Evolutionary conservation across 2,113 vertebrate genomes (phyloP), one percentile per base, ranked within the genome.

Genomic region (Phocoena phocoena): DNA sequence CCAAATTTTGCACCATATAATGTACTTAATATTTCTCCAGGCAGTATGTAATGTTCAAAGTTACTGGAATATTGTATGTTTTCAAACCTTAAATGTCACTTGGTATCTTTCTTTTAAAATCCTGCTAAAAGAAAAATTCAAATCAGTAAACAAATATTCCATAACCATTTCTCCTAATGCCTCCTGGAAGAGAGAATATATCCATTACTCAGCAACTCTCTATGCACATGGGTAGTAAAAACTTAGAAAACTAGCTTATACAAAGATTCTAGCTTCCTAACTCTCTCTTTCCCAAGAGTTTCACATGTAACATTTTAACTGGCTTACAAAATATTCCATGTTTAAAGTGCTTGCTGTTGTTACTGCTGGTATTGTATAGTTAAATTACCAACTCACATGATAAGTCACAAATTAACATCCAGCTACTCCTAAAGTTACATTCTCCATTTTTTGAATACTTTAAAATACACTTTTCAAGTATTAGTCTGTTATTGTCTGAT

Each of bases 81-180:
- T 93, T 84, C 6, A 44, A 88, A 73, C 28, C 44, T 67, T 3
- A 95, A 96, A 79, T 68, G 15, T 1, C 8, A 80, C 7, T 74
- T 94, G 6, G 0, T 62, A 50, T n/a, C 14, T 62, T 68, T 79
- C 17, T 36, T 65, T 85, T 74, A 76, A 47, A 87, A 90, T 26
- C 20, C 11, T 67, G 67, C 79, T 80, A 93, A 74, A 93, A 86
- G 10, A 65, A 92, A 94, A 83, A 53, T 63, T 70, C 62, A 94
- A 70, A 82, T 90, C 23, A 83, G 38, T 90, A 92, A 89, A 50
- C 55, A 82, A 96, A 88, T 1, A 94, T 36, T 20, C 47, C 28
- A 67, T 47, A 33, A 5, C 20, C 50, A 96, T 70, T 86, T 73
- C 31, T 60, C 28, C 62, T 50, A 74, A 55, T n/a, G 17, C 15